phyloP scores from a whole-genome alignment of 2,797 vertebrate species.

The Garrulus glandarius region DNA sequence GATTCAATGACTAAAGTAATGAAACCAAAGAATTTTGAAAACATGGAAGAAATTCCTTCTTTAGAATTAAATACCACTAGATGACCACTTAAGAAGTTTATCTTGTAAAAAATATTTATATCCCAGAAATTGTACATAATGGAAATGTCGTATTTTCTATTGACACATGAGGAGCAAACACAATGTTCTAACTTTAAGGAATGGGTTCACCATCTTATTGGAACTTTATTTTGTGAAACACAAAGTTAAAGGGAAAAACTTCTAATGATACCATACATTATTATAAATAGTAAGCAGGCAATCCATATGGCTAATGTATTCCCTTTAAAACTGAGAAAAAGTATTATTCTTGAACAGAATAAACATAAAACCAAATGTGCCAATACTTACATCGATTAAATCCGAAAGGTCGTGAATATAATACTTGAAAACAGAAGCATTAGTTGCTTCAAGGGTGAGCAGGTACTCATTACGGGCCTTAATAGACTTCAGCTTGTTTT shows the following conservation, averaged over 20 bases:
- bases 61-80: neutral
- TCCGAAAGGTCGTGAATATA: constrained; percentile 98
- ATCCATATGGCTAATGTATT: neutral
- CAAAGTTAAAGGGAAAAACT: neutral
- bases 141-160: neutral
- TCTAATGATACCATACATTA: neutral
- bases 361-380: neutral
- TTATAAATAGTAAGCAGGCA: neutral
- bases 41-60: neutral
- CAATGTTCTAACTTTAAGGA: neutral
- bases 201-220: neutral
- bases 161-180: neutral
- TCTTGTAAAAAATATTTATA: neutral
- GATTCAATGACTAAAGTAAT: neutral
- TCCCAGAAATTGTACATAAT: neutral
- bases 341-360: neutral
- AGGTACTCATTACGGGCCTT: constrained; percentile 98
- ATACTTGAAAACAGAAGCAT: constrained; percentile 97
- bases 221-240: neutral
- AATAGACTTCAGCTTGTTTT: constrained; percentile 99
- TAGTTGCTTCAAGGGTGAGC: constrained; percentile 95
- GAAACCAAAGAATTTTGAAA: neutral
- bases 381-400: constrained; percentile 95
- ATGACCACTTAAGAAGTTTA: neutral
- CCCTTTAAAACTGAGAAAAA: neutral